A percentile compares a stretch with the other conserved stretches of the same genome.
These are phyloP conservation scores for Hormiphora californensis DNA, from an alignment of 37 sponge, comb jelly and placozoan genomes.

Conservation along the genomic window DNA sequence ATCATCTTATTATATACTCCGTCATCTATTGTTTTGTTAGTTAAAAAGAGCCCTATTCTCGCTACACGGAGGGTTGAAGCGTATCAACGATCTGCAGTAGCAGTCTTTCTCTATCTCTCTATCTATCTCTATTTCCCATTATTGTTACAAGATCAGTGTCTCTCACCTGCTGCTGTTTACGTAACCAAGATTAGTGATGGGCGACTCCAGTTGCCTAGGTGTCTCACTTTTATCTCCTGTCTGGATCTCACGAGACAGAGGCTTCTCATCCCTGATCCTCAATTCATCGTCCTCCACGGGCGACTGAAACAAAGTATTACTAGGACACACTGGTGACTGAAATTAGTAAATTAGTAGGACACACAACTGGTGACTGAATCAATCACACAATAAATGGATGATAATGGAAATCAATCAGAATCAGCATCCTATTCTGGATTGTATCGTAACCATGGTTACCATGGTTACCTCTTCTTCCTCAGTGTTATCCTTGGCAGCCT, in stretches of 20 bases:
- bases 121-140: no score
- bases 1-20: background rate
- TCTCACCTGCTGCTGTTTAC: background rate
- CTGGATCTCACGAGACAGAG: background rate
- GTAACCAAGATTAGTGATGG: background rate
- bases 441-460: background rate
- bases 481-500: background rate
- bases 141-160: no score
- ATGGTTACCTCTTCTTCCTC: background rate
- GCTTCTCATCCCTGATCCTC: constrained; percentile 12
- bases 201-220: no score
- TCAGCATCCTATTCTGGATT: background rate
- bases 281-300: background rate
- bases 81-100: no score
- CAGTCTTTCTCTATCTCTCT: no score
- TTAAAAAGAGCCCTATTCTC: no score
- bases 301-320: no score
- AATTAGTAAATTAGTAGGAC: no score
- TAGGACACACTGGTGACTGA: no score
- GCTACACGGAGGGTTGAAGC: no score
- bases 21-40: background rate
- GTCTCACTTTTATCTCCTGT: no score
- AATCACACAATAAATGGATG: background rate
- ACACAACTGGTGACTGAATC: no score
- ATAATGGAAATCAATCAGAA: background rate